These are phyloP conservation scores for Thalassaphorura encarpata DNA, from an alignment of 1,140 invertebrate species.

Conservation along the genomic window DNA sequence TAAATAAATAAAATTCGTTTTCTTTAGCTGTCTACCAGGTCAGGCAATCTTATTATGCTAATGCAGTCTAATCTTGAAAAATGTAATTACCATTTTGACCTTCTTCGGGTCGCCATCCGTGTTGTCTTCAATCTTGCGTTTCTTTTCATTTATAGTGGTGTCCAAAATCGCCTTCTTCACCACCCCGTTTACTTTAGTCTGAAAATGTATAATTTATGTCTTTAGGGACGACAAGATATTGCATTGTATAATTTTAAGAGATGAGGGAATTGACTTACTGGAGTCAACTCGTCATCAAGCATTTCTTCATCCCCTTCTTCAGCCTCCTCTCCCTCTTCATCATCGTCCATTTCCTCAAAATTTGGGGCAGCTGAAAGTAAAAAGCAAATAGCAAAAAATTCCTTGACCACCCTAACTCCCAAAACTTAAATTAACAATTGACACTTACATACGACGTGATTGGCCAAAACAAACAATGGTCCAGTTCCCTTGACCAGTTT, in stretches of 20 bases:
- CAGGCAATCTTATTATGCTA: no score
- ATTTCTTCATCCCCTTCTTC: no score
- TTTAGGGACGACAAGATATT: no score
- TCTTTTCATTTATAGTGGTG: neutral
- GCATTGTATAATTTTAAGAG: neutral
- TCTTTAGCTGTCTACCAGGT: neutral
- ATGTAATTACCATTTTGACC: neutral
- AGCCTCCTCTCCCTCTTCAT: slow-evolving; percentile 12
- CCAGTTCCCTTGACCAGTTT: slow-evolving; percentile 7
- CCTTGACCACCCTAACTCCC: no score
- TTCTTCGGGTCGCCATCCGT: neutral
- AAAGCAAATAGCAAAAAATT: no score
- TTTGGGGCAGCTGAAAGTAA: no score
- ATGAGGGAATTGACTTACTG: neutral
- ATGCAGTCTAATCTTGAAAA: no score
- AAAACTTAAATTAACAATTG: no score
- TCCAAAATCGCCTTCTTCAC: neutral
- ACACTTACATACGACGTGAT: slow-evolving; percentile 5
- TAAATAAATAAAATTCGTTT: no score
- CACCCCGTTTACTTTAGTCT: no score
- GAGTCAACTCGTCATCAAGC: no score
- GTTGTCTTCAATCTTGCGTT: neutral
- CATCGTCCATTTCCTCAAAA: slow-evolving; percentile 4
- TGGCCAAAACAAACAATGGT: slow-evolving; percentile 10
- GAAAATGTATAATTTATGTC: no score